Conservation (phyloP, 2,797 vertebrate genomes). For the Meriones psammophilus region DNA sequence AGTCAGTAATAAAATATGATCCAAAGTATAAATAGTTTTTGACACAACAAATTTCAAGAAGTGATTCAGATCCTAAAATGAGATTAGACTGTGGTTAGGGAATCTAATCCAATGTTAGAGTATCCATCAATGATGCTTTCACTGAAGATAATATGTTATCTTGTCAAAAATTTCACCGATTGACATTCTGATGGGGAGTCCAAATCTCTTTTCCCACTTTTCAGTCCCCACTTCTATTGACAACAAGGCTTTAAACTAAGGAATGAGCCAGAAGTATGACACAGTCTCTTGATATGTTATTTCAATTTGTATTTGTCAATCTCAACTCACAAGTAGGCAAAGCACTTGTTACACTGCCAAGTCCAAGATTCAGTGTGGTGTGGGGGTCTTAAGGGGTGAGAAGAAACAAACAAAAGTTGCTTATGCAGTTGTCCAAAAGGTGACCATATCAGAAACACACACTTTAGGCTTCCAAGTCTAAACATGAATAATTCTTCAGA, state of each 20-base stretch:
- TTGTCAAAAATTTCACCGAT: slow-evolving; percentile 62
- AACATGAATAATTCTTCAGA: slow-evolving; percentile 48
- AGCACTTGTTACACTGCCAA: slow-evolving; percentile 18
- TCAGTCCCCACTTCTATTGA: slow-evolving; percentile 56
- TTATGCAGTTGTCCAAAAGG: background rate
- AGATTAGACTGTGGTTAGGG: slow-evolving; percentile 60
- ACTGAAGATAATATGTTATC: slow-evolving; percentile 31
- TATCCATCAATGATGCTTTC: slow-evolving; percentile 54
- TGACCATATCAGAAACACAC: background rate
- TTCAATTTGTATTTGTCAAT: slow-evolving; percentile 71
- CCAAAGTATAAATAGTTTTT: slow-evolving; percentile 73
- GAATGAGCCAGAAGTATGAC: slow-evolving; percentile 61
- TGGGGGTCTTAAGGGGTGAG: background rate
- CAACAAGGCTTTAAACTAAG: slow-evolving; percentile 59
- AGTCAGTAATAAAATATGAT: slow-evolving; percentile 71
- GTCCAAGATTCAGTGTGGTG: background rate
- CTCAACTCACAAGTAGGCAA: slow-evolving; percentile 49
- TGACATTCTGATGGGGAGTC: slow-evolving; percentile 64
- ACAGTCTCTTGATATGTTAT: slow-evolving; percentile 51
- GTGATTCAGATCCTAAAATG: slow-evolving; percentile 54
- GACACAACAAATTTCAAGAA: slow-evolving; percentile 65
- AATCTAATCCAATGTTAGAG: slow-evolving; percentile 58
- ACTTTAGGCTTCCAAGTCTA: slow-evolving; percentile 35
- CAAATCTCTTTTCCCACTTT: slow-evolving; percentile 62
- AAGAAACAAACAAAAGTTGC: background rate